Percentiles rank a stretch among this genome's conserved stretches.
These are phyloP conservation scores for Cylindroiulus punctatus DNA, from an alignment of 2,888 invertebrate species.

Conservation along the genomic window DNA sequence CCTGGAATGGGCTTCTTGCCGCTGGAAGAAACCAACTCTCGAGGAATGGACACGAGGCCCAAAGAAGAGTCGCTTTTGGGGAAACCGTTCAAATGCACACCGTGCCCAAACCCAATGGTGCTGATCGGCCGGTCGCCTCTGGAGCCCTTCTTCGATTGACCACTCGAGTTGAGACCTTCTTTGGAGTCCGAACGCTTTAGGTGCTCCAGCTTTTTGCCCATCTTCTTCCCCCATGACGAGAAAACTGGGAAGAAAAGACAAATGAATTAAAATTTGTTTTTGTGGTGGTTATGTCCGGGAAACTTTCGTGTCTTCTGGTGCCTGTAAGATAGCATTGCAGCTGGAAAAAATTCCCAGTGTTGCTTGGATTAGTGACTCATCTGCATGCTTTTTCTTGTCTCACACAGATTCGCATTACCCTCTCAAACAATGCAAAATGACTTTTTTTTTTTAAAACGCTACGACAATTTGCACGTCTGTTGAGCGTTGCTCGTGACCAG, in stretches of 20 bases:
- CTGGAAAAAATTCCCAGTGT: neutral
- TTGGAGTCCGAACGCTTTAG: slow-evolving; percentile 75
- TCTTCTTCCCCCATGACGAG: slow-evolving; percentile 80
- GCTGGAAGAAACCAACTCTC: neutral
- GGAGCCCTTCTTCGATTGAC: neutral
- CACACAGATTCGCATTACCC: neutral
- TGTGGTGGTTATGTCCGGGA: neutral
- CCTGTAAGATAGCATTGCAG: neutral
- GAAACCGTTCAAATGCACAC: slow-evolving; percentile 1
- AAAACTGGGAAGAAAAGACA: slow-evolving; percentile 68
- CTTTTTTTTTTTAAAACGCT: neutral
- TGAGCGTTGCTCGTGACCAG: neutral
- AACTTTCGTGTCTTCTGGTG: neutral
- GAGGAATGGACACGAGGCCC: neutral
- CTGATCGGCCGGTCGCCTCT: neutral
- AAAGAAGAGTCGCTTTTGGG: neutral
- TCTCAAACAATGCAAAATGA: neutral
- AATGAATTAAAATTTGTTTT: neutral
- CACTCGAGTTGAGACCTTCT: slow-evolving; percentile 46
- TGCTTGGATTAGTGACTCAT: neutral
- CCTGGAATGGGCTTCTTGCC: slow-evolving; percentile 36
- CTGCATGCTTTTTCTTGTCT: neutral
- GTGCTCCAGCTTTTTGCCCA: slow-evolving; percentile 81
- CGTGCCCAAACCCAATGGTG: neutral
- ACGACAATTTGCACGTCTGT: neutral